Percentiles rank a stretch among this genome's conserved stretches.
Conservation (phyloP, 2,797 vertebrate genomes). For the Poeciliopsis gracilis region DNA sequence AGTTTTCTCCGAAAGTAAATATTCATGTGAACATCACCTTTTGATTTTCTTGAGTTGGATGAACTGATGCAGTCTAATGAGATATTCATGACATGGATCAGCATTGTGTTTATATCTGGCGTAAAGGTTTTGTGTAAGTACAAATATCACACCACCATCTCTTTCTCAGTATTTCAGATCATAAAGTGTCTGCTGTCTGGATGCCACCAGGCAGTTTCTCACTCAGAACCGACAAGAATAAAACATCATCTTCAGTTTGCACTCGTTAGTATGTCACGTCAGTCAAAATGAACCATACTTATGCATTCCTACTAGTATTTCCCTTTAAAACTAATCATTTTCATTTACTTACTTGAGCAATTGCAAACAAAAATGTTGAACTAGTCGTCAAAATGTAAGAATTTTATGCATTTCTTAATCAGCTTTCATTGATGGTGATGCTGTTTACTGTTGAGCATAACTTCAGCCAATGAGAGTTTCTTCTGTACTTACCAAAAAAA, state of each 20-base stretch:
- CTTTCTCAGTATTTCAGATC: constrained; percentile 63
- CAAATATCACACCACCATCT: constrained; percentile 52
- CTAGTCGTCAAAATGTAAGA: neutral
- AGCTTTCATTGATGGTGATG: neutral
- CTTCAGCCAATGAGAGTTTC: too few relatives aligned
- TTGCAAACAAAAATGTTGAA: neutral
- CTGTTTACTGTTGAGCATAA: too few relatives aligned
- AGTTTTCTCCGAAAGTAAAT: neutral
- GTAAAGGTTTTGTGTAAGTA: constrained; percentile 4
- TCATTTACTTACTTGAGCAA: too few relatives aligned
- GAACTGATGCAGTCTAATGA: neutral
- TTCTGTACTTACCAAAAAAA: too few relatives aligned
- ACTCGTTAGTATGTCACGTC: neutral
- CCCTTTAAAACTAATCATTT: too few relatives aligned
- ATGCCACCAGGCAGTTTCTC: constrained; percentile 52
- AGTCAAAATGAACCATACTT: too few relatives aligned
- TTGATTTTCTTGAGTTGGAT: neutral
- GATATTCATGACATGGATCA: constrained; percentile 4
- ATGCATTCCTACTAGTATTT: too few relatives aligned
- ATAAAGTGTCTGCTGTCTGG: constrained; percentile 44
- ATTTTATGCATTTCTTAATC: neutral
- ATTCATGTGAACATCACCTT: neutral
- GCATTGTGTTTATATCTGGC: neutral
- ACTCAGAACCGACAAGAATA: constrained; percentile 22
- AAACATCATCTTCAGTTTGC: constrained; percentile 27